Base-by-base conservation (phyloP, 1,140 invertebrate species). In the Papilio xuthus region DNA sequence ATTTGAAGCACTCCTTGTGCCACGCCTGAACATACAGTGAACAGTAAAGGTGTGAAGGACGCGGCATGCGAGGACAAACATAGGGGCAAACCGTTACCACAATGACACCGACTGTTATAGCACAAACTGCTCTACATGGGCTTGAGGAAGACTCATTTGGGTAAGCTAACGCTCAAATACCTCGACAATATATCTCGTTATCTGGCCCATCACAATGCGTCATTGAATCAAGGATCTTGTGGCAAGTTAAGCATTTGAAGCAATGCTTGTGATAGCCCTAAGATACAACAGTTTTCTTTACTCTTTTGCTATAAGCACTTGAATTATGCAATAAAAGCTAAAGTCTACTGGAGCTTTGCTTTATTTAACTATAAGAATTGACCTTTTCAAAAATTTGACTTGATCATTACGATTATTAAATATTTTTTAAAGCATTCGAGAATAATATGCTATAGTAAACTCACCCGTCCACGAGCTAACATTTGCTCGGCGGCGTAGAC, bases 1-100 rank as follows among this genome's bases (percentile, higher is more conserved):
- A 99, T 95, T 98, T 98, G 96, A 98, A 99, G 95, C 98, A 99
- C 95, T 97, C 97, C 95, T 95, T 98, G 96, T 99, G 98, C 97
- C 97, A 99, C 88, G 94, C 95, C 96, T 97, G 92, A 86, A 94
- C 90, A 94, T 91, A 93, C 84, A 93, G 83, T 85, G 81, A 92
- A 92, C 53, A 88, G 80, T 88, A 81, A 89, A 83, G 86, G 83
- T 81, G 79, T 81, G 78, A 84, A 82, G 83, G 78, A 56, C 53
- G 77, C 69, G 13, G 41, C 92, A 92, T 93, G 92, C 92, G 70
- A 81, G 90, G 85, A 79, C 18, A 44, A 70, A 44, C 78, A 20
- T 76, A 79, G 84, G 85, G 79, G 76, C 86, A 89, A 77, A 81
- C 85, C 50, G 86, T 92, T 93, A 92, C 63, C 83, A 90, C 86